Evolutionary conservation across 37 sponge, comb jelly and placozoan genomes (phyloP).

Genomic region (Oopsacas minuta): DNA sequence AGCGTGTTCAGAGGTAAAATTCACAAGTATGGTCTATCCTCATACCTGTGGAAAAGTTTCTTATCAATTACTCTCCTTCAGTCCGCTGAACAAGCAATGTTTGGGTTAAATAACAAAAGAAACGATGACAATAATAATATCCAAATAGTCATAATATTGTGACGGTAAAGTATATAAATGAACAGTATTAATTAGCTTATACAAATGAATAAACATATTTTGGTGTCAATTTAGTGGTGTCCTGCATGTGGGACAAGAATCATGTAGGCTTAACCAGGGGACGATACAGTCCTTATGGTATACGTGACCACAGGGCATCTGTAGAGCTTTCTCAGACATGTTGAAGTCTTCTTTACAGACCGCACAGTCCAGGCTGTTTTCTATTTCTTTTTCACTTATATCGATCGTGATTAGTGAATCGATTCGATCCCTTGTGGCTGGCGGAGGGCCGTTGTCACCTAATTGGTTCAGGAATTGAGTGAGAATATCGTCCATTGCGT

Average conservation of each 20-base stretch:
- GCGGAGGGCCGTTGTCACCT: slow-evolving; percentile 75
- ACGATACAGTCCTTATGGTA: slow-evolving; percentile 75
- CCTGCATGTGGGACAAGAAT: neutral
- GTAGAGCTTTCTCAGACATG: slow-evolving; percentile 30
- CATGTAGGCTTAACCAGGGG: slow-evolving; percentile 60
- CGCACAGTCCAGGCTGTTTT: slow-evolving; percentile 39
- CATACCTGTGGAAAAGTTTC: too few species aligned
- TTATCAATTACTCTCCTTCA: too few species aligned
- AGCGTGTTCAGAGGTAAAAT: too few species aligned
- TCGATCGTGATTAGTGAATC: slow-evolving; percentile 33
- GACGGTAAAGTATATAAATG: too few species aligned
- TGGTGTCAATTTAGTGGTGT: neutral
- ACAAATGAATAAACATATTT: too few species aligned
- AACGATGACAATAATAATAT: too few species aligned
- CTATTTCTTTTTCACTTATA: slow-evolving; percentile 22
- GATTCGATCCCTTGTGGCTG: slow-evolving; percentile 55
- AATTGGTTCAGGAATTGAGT: slow-evolving; percentile 49
- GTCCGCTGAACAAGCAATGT: too few species aligned
- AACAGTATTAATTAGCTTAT: too few species aligned
- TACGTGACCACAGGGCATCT: slow-evolving; percentile 70
- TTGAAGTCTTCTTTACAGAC: slow-evolving; percentile 76
- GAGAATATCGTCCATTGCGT: slow-evolving; percentile 73
- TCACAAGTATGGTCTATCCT: too few species aligned
- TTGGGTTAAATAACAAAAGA: too few species aligned
- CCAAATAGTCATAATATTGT: too few species aligned